These are phyloP conservation scores for Aurelia aurita complex sp. Pacific DNA, from an alignment of 30 jellyfish, hydroid and myxozoan species.

Conservation along the genomic window DNA sequence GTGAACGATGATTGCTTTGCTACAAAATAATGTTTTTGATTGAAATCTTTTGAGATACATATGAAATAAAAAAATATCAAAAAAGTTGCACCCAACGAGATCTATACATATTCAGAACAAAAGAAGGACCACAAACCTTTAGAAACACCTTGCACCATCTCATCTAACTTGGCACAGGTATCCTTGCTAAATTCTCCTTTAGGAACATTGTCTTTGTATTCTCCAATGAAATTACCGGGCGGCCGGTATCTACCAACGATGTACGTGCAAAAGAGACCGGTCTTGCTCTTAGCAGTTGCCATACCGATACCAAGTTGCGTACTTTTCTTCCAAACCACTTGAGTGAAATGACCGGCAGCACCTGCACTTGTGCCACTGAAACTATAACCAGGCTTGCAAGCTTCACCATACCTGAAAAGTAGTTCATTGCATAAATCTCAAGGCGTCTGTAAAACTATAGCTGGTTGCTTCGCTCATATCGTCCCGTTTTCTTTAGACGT, in stretches of 20 bases:
- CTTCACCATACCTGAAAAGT: conserved; percentile 72
- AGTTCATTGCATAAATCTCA: not conserved
- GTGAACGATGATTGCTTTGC: too few species aligned
- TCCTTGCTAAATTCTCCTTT: conserved; percentile 79
- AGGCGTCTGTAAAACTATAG: too few species aligned
- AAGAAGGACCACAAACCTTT: conserved; percentile 3
- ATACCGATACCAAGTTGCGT: conserved; percentile 78
- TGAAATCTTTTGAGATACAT: too few species aligned
- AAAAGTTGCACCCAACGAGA: not conserved
- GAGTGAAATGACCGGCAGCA: conserved; percentile 94
- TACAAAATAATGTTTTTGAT: too few species aligned
- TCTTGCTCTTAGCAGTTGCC: conserved; percentile 67
- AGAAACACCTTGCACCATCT: conserved; percentile 23
- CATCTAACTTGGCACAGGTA: conserved; percentile 53
- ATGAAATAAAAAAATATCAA: too few species aligned
- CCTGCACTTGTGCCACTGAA: conserved; percentile 73
- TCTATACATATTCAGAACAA: not conserved
- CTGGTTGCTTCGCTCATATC: too few species aligned
- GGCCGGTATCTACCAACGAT: conserved; percentile 86
- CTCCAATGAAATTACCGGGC: conserved; percentile 84
- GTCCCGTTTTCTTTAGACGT: too few species aligned
- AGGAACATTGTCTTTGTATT: conserved; percentile 74
- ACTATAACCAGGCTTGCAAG: conserved; percentile 79
- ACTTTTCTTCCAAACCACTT: conserved; percentile 82
- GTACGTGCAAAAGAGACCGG: conserved; percentile 69